Evolutionary conservation across 1,140 invertebrate species (phyloP).

Genomic region (Drosophila chauvacae): DNA sequence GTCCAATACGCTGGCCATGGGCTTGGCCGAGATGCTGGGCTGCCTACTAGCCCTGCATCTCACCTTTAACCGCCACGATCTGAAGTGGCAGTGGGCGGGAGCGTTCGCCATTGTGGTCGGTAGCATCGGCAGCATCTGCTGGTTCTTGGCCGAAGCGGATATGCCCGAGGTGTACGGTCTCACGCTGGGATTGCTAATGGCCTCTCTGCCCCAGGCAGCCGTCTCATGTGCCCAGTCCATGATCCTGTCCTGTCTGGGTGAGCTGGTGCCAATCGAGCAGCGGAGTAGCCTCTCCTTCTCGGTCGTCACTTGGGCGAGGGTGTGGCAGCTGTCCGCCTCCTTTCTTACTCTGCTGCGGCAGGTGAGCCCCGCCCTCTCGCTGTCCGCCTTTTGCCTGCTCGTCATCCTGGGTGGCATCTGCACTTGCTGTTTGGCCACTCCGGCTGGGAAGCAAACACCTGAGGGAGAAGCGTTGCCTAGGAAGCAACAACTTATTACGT

Average conservation of each 20-base stretch:
- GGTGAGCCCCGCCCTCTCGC: slow-evolving; percentile 65
- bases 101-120: slow-evolving; percentile 58
- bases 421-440: slow-evolving; percentile 65
- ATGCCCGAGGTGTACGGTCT: slow-evolving; percentile 68
- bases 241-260: slow-evolving; percentile 68
- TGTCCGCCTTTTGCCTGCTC: slow-evolving; percentile 72
- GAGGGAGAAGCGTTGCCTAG: background rate
- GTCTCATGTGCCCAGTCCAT: slow-evolving; percentile 77
- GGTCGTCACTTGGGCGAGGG: slow-evolving; percentile 68
- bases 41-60: slow-evolving; percentile 71
- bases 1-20: slow-evolving; percentile 80
- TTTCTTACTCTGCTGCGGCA: slow-evolving; percentile 75
- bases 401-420: slow-evolving; percentile 73
- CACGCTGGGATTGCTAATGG: slow-evolving; percentile 66
- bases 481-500: slow-evolving; percentile 10
- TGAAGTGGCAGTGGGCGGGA: slow-evolving; percentile 71
- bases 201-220: slow-evolving; percentile 63
- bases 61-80: slow-evolving; percentile 23
- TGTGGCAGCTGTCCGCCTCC: slow-evolving; percentile 78
- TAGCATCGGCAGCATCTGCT: slow-evolving; percentile 60
- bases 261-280: slow-evolving; percentile 64
- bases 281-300: slow-evolving; percentile 68
- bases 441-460: background rate
- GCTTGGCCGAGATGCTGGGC: slow-evolving; percentile 75
- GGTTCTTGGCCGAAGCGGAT: slow-evolving; percentile 49